phyloP scores from a whole-genome alignment of 2,113 vertebrate genomes.

The Nycticebus coucang region DNA sequence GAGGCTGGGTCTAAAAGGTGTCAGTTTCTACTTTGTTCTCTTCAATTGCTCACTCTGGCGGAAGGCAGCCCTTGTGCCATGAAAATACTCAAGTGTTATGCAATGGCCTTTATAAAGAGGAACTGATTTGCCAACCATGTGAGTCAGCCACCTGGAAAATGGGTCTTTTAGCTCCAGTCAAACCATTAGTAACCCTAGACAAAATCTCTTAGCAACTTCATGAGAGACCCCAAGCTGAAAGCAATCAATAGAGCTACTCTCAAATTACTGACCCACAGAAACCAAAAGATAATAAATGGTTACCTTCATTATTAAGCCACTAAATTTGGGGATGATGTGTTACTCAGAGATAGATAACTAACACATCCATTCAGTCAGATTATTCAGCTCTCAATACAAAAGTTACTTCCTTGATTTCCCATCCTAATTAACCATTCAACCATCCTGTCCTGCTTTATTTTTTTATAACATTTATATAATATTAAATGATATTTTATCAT shows the following conservation, averaged over 20 bases:
- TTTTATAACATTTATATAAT: neutral
- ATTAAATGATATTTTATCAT: neutral
- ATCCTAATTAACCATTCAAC: neutral
- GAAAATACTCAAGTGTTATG: neutral
- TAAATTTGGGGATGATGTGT: neutral
- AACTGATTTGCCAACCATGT: neutral
- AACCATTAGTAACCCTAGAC: neutral
- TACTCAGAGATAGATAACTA: neutral
- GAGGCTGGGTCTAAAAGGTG: neutral
- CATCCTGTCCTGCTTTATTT: neutral
- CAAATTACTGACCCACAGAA: neutral
- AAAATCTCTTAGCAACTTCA: neutral
- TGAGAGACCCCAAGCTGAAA: neutral
- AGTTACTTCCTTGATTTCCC: neutral
- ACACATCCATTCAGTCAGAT: neutral
- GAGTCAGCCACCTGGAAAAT: neutral
- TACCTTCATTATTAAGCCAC: neutral
- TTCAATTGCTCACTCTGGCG: neutral
- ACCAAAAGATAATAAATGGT: neutral
- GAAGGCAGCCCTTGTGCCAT: neutral
- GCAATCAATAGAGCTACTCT: neutral
- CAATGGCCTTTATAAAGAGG: neutral
- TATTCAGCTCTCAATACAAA: neutral
- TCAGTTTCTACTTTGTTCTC: neutral
- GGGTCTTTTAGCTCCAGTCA: neutral